phyloP scores from a whole-genome alignment of 2,113 vertebrate species.

The Siniperca knerii region DNA sequence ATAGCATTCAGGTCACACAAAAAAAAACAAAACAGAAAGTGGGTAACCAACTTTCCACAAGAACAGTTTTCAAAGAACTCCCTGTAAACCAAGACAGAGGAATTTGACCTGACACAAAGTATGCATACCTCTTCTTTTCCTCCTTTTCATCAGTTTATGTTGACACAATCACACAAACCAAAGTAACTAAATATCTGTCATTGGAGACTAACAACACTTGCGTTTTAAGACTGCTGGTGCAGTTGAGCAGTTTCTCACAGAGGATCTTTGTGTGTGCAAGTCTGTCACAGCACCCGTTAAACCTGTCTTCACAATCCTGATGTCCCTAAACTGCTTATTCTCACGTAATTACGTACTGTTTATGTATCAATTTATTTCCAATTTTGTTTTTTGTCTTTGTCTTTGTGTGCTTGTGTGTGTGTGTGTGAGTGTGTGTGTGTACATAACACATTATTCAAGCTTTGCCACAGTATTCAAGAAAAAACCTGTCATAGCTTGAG shows the following conservation, averaged over 20 bases:
- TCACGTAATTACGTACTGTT: neutral
- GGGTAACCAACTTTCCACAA: constrained; percentile 25
- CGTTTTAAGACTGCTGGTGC: neutral
- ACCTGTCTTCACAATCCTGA: constrained; percentile 24
- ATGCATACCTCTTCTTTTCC: neutral
- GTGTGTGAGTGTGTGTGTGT: neutral
- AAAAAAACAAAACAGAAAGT: constrained; percentile 3
- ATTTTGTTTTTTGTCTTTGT: neutral
- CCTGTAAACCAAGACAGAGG: constrained; percentile 32
- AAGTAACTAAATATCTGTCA: constrained; percentile 52
- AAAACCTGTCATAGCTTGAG: neutral
- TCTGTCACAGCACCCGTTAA: constrained; percentile 11
- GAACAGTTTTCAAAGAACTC: constrained; percentile 34
- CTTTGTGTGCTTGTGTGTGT: neutral
- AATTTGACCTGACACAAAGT: constrained; percentile 34
- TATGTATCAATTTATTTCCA: neutral
- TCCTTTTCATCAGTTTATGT: neutral
- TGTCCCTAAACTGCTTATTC: neutral
- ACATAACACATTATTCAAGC: neutral
- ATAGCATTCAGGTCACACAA: neutral
- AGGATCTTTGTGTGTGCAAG: constrained; percentile 51
- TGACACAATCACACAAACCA: constrained; percentile 28
- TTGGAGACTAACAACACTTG: constrained; percentile 26
- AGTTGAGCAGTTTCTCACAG: constrained; percentile 45
- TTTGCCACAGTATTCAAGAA: neutral